Conservation (phyloP, 2,888 invertebrate species). For the Aporophyla nigra region DNA sequence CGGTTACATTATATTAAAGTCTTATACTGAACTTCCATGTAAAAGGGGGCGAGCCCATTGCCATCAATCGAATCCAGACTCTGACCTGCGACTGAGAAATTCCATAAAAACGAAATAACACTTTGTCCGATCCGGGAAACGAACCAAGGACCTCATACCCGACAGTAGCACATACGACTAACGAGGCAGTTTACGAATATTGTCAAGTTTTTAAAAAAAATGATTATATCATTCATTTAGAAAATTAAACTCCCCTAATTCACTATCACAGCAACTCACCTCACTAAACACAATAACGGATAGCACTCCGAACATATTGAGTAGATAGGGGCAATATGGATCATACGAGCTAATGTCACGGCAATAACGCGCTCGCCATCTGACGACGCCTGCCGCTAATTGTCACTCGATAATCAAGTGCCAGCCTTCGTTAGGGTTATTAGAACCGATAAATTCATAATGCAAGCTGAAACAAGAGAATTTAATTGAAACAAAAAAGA, state of each 20-base stretch:
- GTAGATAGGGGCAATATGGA: slow-evolving; percentile 44
- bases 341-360: slow-evolving; percentile 46
- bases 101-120: too few relatives aligned
- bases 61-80: too few relatives aligned
- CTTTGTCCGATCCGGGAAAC: too few relatives aligned
- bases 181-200: not conserved
- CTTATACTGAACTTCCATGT: too few relatives aligned
- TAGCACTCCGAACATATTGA: slow-evolving; percentile 10
- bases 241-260: not conserved
- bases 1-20: too few relatives aligned
- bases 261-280: not conserved
- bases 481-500: not conserved
- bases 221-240: not conserved
- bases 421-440: slow-evolving; percentile 48
- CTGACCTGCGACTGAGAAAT: too few relatives aligned
- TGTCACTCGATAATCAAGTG: slow-evolving; percentile 67
- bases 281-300: slow-evolving; percentile 20
- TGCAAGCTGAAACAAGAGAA: not conserved
- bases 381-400: slow-evolving; percentile 65
- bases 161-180: too few relatives aligned
- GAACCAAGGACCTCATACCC: too few relatives aligned
- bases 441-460: slow-evolving; percentile 5
- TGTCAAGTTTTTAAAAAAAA: too few relatives aligned
- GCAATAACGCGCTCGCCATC: slow-evolving; percentile 64
- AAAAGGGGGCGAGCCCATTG: too few relatives aligned